These are phyloP conservation scores for Sphaerophoria rueppellii DNA, from an alignment of 2,888 invertebrate genomes.

Conservation along the genomic window DNA sequence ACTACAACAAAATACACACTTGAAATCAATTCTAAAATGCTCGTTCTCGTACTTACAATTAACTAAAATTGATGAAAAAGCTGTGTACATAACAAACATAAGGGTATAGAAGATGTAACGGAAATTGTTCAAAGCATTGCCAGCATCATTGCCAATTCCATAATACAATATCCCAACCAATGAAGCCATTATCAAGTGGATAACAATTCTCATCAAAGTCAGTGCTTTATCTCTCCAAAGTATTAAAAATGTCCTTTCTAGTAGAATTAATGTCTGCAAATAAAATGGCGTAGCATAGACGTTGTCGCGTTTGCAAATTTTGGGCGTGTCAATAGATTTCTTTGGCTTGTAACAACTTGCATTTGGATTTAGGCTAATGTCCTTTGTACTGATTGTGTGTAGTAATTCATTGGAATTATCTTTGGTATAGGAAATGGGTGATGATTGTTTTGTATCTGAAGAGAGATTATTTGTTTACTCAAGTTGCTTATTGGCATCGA, in stretches of 20 bases:
- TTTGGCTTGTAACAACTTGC: constrained; percentile 75
- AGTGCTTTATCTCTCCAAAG: constrained; percentile 88
- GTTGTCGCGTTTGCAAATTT: constrained; percentile 79
- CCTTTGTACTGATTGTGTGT: constrained; percentile 66
- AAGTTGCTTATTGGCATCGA: neutral
- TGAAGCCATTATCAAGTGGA: constrained; percentile 91
- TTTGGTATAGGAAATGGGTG: constrained; percentile 1
- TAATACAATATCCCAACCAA: constrained; percentile 92
- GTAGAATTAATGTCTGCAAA: constrained; percentile 84
- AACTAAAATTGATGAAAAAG: constrained; percentile 94
- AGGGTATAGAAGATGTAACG: constrained; percentile 95
- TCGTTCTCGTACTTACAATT: constrained; percentile 88
- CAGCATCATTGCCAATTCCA: constrained; percentile 93
- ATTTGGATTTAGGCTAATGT: constrained; percentile 50
- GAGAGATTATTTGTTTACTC: too few species aligned
- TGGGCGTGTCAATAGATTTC: constrained; percentile 77
- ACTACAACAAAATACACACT: constrained; percentile 83
- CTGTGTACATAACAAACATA: constrained; percentile 97
- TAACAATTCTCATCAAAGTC: constrained; percentile 89
- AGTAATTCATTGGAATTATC: constrained; percentile 40
- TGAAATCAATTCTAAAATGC: neutral
- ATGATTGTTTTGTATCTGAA: neutral
- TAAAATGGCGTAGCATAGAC: constrained; percentile 85
- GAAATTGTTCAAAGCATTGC: constrained; percentile 91
- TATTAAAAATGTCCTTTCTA: constrained; percentile 85